These are phyloP conservation scores for Drosophila demipolita DNA, from an alignment of 2,888 invertebrate species.

Conservation along the genomic window DNA sequence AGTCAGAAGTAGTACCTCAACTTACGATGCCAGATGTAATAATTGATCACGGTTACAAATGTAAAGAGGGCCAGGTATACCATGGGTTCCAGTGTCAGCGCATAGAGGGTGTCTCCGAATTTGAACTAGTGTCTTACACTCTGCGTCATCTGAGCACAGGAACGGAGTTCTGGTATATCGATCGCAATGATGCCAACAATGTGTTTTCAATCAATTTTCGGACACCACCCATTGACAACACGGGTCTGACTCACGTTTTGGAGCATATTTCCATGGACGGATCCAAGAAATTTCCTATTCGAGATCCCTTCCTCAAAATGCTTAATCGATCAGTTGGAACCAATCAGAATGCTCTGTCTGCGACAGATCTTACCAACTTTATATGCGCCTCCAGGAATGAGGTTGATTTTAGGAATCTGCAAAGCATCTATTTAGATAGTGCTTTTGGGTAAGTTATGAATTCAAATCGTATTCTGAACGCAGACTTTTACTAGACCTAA, in stretches of 20 bases:
- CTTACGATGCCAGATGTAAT: slow-evolving; percentile 30
- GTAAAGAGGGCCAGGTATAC: slow-evolving; percentile 82
- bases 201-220: slow-evolving; percentile 95
- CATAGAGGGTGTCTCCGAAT: slow-evolving; percentile 90
- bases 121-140: slow-evolving; percentile 91
- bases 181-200: slow-evolving; percentile 95
- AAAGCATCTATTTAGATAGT: slow-evolving; percentile 96
- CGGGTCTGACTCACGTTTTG: slow-evolving; percentile 96
- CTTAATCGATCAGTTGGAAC: slow-evolving; percentile 95
- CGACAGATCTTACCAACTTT: slow-evolving; percentile 95
- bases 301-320: slow-evolving; percentile 99
- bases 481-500: background rate
- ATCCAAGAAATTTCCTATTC: slow-evolving; percentile 93
- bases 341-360: slow-evolving; percentile 98
- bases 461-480: background rate
- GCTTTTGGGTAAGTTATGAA: slow-evolving; percentile 88
- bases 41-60: slow-evolving; percentile 56
- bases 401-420: slow-evolving; percentile 93
- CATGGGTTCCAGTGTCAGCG: slow-evolving; percentile 90
- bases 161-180: slow-evolving; percentile 94
- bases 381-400: slow-evolving; percentile 97
- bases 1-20: background rate
- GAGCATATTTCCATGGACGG: slow-evolving; percentile 97
- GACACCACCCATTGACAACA: slow-evolving; percentile 95
- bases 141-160: slow-evolving; percentile 92